Conservation (phyloP, 1,140 invertebrate species). For the Heliconius melpomene region DNA sequence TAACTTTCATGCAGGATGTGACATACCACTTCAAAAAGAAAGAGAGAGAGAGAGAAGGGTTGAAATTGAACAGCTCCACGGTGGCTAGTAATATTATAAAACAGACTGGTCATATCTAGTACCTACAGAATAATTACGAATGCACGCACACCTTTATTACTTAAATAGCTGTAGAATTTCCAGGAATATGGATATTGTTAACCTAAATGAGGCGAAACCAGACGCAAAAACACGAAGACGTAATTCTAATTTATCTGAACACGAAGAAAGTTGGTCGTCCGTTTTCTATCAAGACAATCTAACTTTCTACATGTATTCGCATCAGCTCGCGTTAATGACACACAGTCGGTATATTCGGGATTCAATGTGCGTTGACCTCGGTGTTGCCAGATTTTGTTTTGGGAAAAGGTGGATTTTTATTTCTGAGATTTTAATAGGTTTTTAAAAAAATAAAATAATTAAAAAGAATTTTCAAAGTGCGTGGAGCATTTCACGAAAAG, state of each 20-base stretch:
- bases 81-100: neutral
- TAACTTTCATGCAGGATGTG: no score
- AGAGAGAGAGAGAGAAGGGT: no score
- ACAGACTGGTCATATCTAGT: neutral
- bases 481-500: no score
- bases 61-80: no score
- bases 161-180: neutral
- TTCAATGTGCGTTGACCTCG: conserved; percentile 34
- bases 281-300: conserved; percentile 29
- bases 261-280: conserved; percentile 25
- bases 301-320: conserved; percentile 42
- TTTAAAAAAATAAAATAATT: no score
- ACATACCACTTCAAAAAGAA: no score
- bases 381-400: neutral
- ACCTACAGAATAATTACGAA: neutral
- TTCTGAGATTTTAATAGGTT: no score
- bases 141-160: neutral
- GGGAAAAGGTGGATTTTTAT: no score
- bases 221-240: conserved; percentile 14
- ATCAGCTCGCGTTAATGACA: conserved; percentile 43
- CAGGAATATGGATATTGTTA: conserved; percentile 2
- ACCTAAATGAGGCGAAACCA: neutral
- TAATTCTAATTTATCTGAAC: conserved; percentile 25
- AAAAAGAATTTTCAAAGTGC: no score
- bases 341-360: conserved; percentile 29